Evolutionary conservation across 2,888 invertebrate genomes (phyloP), one percentile per base, ranked within the genome.

Genomic region (Palloptera scutellata): DNA sequence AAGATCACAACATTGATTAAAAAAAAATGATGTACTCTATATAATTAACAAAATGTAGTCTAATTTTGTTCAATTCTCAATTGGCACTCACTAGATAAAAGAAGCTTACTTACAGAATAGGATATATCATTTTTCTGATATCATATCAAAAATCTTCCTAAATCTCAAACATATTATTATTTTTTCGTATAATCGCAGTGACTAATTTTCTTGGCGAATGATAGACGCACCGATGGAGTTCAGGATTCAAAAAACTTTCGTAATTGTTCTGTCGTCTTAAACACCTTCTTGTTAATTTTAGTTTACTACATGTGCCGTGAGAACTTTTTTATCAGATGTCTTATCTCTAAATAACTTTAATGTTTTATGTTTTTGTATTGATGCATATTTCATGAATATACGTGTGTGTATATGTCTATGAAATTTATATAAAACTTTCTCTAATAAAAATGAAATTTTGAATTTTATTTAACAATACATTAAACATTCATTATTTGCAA

Each of bases 121-220:
- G 30, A 30, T 30, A 30, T 30, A 30, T 30, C 30, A 30, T 30
- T 30, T 30, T 30, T 6, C 30, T 30, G 30, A 30, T 30, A 30
- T 30, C 30, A 30, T 30, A 30, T 30, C 30, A 30, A 30, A 30
- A 30, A 30, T 59, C 52, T 61, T 68, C 61, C 45, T 51, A 20
- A 54, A 68, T 61, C 64, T 68, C 55, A 68, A 68, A 48, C 68
- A 64, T 60, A 48, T 71, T 72, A 68, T 65, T 69, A 72, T 79
- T 76, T 76, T 78, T 76, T 79, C 78, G 76, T 79, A 77, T 77
- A 75, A 79, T 77, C 78, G 77, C 79, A 80, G 80, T 77, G 75
- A 80, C 75, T 79, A 79, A 77, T 75, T 78, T 77, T 76, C 76
- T 64, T 78, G 77, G 74, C 76, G 76, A 77, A 78, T 76, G 75